These are phyloP conservation scores for Coendou prehensilis DNA, from an alignment of 2,797 vertebrate species.

Conservation along the genomic window DNA sequence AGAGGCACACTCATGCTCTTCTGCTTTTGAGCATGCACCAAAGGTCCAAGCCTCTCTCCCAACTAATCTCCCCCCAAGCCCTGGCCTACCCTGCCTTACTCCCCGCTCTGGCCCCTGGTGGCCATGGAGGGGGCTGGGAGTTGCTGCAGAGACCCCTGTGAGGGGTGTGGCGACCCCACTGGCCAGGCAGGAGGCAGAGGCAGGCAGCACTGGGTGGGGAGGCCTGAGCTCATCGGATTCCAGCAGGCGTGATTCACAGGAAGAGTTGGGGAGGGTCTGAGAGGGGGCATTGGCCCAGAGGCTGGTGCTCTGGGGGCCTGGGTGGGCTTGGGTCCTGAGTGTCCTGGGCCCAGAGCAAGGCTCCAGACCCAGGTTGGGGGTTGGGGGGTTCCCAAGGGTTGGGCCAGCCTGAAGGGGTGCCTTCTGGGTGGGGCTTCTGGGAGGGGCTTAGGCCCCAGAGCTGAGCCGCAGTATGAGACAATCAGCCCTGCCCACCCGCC, in stretches of 20 bases:
- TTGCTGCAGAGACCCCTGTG: slow-evolving; percentile 55
- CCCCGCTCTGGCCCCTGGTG: background rate
- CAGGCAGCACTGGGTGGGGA: slow-evolving; percentile 71
- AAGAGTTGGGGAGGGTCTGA: slow-evolving; percentile 24
- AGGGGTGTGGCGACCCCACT: slow-evolving; percentile 27
- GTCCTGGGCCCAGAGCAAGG: background rate
- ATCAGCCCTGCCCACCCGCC: slow-evolving; percentile 26
- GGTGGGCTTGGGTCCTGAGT: background rate
- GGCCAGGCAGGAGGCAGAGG: slow-evolving; percentile 67
- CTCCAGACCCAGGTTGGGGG: background rate
- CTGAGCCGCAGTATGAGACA: slow-evolving; percentile 66
- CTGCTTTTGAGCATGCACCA: background rate
- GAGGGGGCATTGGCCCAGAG: background rate
- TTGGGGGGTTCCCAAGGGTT: background rate
- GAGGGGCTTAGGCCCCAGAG: background rate
- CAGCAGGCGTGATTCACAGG: slow-evolving; percentile 81
- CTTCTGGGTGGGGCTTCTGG: background rate
- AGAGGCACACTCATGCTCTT: background rate
- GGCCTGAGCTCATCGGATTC: slow-evolving; percentile 86
- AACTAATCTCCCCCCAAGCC: background rate
- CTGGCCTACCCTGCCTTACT: background rate
- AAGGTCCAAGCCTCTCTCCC: background rate
- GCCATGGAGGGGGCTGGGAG: background rate
- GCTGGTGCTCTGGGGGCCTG: slow-evolving; percentile 22
- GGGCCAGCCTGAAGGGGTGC: background rate